These are phyloP conservation scores for Notarius lentiginosus DNA, from an alignment of 2,113 vertebrate genomes.

Conservation along the genomic window DNA sequence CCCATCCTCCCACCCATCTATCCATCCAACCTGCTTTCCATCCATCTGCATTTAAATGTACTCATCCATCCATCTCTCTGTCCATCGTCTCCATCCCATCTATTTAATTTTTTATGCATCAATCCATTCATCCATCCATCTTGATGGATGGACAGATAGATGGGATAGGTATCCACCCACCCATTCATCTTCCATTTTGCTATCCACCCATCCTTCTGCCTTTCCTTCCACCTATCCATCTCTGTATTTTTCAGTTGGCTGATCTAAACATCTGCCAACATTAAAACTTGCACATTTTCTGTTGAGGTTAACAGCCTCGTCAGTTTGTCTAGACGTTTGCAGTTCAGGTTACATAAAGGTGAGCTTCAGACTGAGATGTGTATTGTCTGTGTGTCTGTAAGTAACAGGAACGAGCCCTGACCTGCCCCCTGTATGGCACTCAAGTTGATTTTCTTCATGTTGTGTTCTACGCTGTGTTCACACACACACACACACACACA, in stretches of 20 bases:
- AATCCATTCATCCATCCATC: no score
- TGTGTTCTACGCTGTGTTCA: background rate
- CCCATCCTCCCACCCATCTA: background rate
- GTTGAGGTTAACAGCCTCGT: background rate
- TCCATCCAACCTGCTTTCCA: background rate
- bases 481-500: background rate
- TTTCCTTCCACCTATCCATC: background rate
- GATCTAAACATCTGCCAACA: background rate
- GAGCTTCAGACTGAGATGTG: background rate
- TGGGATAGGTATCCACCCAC: background rate
- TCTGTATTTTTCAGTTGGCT: background rate
- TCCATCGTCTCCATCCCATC: no score
- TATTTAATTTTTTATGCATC: no score
- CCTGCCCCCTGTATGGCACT: background rate
- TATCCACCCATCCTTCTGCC: background rate
- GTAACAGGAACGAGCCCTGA: background rate
- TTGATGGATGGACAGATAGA: no score
- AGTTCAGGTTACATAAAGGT: background rate
- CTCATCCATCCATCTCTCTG: no score
- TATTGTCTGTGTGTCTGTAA: background rate
- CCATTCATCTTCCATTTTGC: background rate
- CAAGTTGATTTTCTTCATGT: background rate
- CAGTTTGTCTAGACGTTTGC: background rate
- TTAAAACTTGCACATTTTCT: background rate
- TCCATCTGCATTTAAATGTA: background rate